A percentile compares a stretch with the other conserved stretches of the same genome.
Evolutionary conservation across 2,797 vertebrate species (phyloP).

Genomic region (Sternotherus odoratus): DNA sequence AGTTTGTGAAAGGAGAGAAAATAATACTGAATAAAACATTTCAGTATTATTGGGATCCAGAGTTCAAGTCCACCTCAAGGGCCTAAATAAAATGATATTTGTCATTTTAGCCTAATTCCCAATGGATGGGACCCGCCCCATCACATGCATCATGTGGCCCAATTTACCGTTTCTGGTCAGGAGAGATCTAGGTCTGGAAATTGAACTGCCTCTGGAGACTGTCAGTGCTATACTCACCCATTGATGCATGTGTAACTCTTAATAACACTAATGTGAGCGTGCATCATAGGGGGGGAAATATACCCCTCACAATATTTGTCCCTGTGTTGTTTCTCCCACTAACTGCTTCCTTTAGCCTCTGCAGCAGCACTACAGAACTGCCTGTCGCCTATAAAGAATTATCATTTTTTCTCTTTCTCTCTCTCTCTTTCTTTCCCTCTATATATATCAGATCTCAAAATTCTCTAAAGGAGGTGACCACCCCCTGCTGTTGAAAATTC

Average conservation of each 20-base stretch:
- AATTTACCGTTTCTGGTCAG: accelerated
- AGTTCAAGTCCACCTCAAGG: background rate
- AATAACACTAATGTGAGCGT: accelerated
- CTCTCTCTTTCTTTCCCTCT: background rate
- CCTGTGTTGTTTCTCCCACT: background rate
- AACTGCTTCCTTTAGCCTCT: background rate
- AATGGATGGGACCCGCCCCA: background rate
- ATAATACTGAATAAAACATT: background rate
- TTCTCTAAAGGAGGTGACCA: background rate
- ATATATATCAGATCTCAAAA: background rate
- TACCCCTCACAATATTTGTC: background rate
- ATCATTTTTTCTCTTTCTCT: background rate
- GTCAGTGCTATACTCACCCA: background rate
- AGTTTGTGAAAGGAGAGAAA: background rate
- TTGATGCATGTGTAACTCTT: background rate
- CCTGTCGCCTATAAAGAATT: background rate
- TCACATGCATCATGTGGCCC: background rate
- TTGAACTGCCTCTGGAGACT: background rate
- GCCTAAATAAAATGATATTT: background rate
- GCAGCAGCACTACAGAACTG: accelerated
- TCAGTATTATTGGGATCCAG: background rate
- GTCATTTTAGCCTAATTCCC: conserved; percentile 3
- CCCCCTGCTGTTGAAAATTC: conserved; percentile 8
- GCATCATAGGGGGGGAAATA: background rate
- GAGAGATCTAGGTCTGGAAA: background rate